A percentile compares a stretch with the other conserved stretches of the same genome.
Evolutionary conservation across 1,140 invertebrate species (phyloP).

Genomic region (Drosophila nikananu): DNA sequence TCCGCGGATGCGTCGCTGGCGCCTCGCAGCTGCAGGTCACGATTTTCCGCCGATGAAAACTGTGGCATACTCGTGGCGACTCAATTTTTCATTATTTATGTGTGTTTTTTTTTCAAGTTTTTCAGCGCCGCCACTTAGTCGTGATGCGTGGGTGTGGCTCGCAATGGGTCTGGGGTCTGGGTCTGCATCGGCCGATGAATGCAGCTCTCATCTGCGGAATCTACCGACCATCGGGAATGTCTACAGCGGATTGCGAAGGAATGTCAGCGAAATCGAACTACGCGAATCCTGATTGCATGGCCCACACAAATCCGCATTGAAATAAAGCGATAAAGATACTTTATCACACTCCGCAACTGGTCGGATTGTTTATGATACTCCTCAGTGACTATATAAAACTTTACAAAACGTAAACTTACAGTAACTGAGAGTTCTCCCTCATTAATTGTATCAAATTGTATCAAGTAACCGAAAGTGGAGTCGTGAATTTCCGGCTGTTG

Average conservation of each 20-base stretch:
- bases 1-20: slow-evolving; percentile 45
- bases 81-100: slow-evolving; percentile 25
- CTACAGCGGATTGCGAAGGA: slow-evolving; percentile 35
- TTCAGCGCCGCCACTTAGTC: slow-evolving; percentile 29
- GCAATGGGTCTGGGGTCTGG: slow-evolving; percentile 34
- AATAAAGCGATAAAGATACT: background rate
- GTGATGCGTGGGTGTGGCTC: slow-evolving; percentile 41
- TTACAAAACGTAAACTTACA: background rate
- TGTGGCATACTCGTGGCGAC: slow-evolving; percentile 59
- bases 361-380: background rate
- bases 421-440: background rate
- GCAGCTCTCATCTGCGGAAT: slow-evolving; percentile 33
- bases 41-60: slow-evolving; percentile 52
- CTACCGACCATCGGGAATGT: slow-evolving; percentile 46
- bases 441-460: background rate
- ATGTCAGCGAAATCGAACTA: slow-evolving; percentile 31
- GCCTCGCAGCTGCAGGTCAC: slow-evolving; percentile 25
- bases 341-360: too few relatives aligned
- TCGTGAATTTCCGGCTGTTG: background rate
- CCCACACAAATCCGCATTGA: slow-evolving; percentile 29
- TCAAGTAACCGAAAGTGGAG: background rate
- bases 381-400: background rate
- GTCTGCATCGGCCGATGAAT: slow-evolving; percentile 26
- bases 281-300: slow-evolving; percentile 17
- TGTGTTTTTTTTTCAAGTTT: slow-evolving; percentile 1